Percentiles rank a stretch among this genome's conserved stretches.
phyloP scores from a whole-genome alignment of 1,140 invertebrate genomes.

The Drosophila triauraria region DNA sequence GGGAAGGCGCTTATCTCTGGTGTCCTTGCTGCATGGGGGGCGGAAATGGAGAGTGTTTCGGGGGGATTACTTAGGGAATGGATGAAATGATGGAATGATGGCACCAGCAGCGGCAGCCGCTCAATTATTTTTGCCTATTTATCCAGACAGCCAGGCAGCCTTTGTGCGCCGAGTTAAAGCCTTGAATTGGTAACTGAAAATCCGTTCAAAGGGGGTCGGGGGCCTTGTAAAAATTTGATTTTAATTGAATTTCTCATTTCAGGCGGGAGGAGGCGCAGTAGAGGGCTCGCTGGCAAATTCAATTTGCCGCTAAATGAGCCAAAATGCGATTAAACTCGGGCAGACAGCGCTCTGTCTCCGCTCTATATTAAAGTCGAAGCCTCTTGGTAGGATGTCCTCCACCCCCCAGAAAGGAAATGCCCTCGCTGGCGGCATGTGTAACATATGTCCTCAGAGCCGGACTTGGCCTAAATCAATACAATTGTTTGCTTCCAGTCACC shows the following conservation, averaged over 20 bases:
- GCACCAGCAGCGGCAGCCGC: conserved; percentile 8
- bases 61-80: not conserved
- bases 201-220: conserved; percentile 50
- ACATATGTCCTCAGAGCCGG: conserved; percentile 51
- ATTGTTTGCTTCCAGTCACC: conserved; percentile 44
- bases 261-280: conserved; percentile 12
- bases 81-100: conserved; percentile 17
- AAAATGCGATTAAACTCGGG: conserved; percentile 76
- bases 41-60: not conserved
- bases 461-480: conserved; percentile 66
- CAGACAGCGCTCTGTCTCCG: conserved; percentile 35
- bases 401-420: conserved; percentile 18
- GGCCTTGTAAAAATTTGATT: conserved; percentile 69
- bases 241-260: conserved; percentile 82
- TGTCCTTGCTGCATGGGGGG: conserved; percentile 42
- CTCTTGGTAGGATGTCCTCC: conserved; percentile 25
- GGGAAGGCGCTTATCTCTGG: conserved; percentile 54
- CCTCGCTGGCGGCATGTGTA: conserved; percentile 59
- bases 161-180: conserved; percentile 48
- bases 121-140: conserved; percentile 77
- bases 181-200: conserved; percentile 48
- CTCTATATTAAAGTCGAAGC: conserved; percentile 43
- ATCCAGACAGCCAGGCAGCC: conserved; percentile 23
- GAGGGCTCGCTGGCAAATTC: conserved; percentile 59
- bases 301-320: conserved; percentile 80